phyloP scores from a whole-genome alignment of 1,140 invertebrate species.

The Trachymyrmex cornetzi region DNA sequence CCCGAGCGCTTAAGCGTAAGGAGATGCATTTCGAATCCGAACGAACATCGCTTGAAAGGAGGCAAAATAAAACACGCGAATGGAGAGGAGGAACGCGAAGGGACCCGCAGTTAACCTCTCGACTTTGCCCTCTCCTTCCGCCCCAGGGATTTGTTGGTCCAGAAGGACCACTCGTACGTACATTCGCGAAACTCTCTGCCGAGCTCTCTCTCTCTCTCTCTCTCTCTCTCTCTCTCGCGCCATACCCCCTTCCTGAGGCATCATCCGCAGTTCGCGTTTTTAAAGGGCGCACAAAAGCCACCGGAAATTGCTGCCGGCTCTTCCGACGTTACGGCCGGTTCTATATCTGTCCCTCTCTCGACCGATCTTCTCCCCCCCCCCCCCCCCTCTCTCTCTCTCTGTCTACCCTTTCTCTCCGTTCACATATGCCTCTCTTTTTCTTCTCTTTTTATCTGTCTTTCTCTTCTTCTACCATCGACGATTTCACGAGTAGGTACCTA shows the following conservation, averaged over 20 bases:
- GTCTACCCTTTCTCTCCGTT: not conserved
- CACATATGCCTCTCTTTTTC: slow-evolving; percentile 26
- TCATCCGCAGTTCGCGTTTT: slow-evolving; percentile 76
- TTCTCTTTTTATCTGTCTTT: slow-evolving; percentile 20
- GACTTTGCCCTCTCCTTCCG: slow-evolving; percentile 68
- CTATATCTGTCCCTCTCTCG: slow-evolving; percentile 69
- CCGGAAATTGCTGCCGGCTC: slow-evolving; percentile 81
- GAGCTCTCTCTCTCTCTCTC: slow-evolving; percentile 64
- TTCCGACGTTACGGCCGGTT: slow-evolving; percentile 77
- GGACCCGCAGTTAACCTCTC: slow-evolving; percentile 77
- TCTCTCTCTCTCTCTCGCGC: slow-evolving; percentile 65
- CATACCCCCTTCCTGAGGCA: slow-evolving; percentile 54
- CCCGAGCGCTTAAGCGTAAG: slow-evolving; percentile 52
- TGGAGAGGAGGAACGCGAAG: slow-evolving; percentile 65
- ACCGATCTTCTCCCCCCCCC: slow-evolving; percentile 24
- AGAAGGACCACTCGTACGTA: slow-evolving; percentile 78
- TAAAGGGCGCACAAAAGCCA: slow-evolving; percentile 80
- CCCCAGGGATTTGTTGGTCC: slow-evolving; percentile 76
- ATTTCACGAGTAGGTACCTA: slow-evolving; percentile 74
- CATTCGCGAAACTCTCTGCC: slow-evolving; percentile 76
- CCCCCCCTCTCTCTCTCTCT: not conserved
- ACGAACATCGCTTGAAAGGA: slow-evolving; percentile 48
- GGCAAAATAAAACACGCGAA: slow-evolving; percentile 70
- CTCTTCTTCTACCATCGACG: slow-evolving; percentile 59
- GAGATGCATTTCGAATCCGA: slow-evolving; percentile 70